Evolutionary conservation across 2,113 vertebrate species (phyloP), one percentile per base, ranked within the genome.

Genomic region (Hirundichthys speculiger): DNA sequence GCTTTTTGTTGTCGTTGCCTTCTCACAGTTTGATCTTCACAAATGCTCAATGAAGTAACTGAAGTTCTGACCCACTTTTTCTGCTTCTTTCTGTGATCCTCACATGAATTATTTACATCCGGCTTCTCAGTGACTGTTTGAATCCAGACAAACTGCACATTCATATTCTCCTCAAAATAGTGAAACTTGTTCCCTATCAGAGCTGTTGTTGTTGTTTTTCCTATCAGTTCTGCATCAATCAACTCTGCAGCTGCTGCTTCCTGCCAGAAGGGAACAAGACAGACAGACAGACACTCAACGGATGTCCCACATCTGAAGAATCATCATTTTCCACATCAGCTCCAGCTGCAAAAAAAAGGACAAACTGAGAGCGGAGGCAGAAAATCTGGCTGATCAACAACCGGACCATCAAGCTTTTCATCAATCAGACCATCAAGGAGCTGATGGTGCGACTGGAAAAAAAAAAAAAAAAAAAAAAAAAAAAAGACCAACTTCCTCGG

Each of bases 11-110:
- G 27, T 41, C 25, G 38, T 18, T 2, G 40, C 20, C 42, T 25
- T 42, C 40, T 41, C 10, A 53, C 47, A 47, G 55, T 55, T 30
- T 67, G 43, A 73, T 78, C 56, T 67, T 59, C 39, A 7, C 42
- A 65, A 45, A 68, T 64, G 52, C 43, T 68, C 58, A 27, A 64
- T 20, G 3, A 71, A 54, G 40, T 24, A 49, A 61, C 60, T 47
- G 65, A 25, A 51, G 69, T 60, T 73, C 66, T 87, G 85, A 86
- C 81, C 79, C 72, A 86, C 58, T 86, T 89, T 40, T 43, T 75
- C 30, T 19, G 58, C 61, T 25, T 61, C 61, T 27, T n/a, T 67
- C 62, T 64, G n/a, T 57, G 59, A 73, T 80, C 46, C 47, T 19
- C 42, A 22, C 47, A 73, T 86, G 22, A 80, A 87, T 80, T 64